A percentile compares a stretch with the other conserved stretches of the same genome.
Evolutionary conservation across 1,140 invertebrate genomes (phyloP).

Genomic region (Papilio glaucus): DNA sequence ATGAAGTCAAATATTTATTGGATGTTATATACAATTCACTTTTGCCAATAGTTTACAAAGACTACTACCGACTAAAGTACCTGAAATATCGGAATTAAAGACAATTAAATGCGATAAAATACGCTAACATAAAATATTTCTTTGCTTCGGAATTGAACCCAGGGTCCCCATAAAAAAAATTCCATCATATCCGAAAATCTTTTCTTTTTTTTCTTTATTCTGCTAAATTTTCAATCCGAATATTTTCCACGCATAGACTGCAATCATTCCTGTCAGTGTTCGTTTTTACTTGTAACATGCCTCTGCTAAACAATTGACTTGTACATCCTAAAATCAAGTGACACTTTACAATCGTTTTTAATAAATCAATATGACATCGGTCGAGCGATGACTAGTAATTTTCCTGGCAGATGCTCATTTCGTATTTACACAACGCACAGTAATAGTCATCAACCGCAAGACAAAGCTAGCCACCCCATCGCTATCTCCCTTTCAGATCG

Average conservation of each 20-base stretch:
- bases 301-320: neutral
- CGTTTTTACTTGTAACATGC: neutral
- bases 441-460: conserved; percentile 72
- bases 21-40: too few species aligned
- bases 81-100: too few species aligned
- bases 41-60: too few species aligned
- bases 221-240: neutral
- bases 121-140: too few species aligned
- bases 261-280: neutral
- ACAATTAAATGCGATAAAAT: too few species aligned
- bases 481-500: conserved; percentile 75
- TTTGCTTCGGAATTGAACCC: neutral
- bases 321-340: neutral
- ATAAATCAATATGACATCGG: conserved; percentile 28
- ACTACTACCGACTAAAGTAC: too few species aligned
- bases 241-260: neutral
- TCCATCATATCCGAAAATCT: neutral
- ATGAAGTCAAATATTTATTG: too few species aligned
- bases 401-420: conserved; percentile 46
- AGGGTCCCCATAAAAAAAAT: too few species aligned
- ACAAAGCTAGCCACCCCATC: conserved; percentile 72
- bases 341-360: neutral
- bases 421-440: conserved; percentile 48
- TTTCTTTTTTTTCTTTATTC: neutral
- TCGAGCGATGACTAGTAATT: conserved; percentile 43